These are phyloP conservation scores for Epinephelus moara DNA, from an alignment of 2,113 vertebrate species.

Conservation along the genomic window DNA sequence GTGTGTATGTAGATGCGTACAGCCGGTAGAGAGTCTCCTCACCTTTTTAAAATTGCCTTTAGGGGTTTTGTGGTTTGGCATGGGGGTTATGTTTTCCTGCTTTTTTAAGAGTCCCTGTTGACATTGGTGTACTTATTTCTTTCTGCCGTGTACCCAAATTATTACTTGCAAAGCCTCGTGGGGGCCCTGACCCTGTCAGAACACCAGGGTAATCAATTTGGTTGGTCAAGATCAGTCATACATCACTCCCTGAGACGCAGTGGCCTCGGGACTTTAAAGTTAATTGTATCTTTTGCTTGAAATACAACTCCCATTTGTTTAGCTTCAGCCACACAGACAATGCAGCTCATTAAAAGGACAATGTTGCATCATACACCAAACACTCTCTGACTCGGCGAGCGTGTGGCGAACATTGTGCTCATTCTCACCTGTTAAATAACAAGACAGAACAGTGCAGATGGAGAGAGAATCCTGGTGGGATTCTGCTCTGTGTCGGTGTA, in stretches of 20 bases:
- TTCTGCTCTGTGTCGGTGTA: no score
- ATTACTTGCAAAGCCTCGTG: background rate
- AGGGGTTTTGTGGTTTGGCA: conserved; percentile 39
- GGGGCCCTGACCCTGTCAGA: conserved; percentile 10
- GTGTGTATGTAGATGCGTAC: background rate
- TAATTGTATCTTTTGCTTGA: no score
- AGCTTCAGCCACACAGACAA: no score
- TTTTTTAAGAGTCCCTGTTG: conserved; percentile 2
- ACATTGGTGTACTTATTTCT: background rate
- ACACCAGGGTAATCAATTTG: background rate
- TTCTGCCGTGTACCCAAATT: background rate
- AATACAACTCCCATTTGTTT: no score
- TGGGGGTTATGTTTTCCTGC: background rate
- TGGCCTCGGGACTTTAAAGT: background rate
- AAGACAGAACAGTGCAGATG: no score
- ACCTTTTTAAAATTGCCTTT: conserved; percentile 17
- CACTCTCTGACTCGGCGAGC: no score
- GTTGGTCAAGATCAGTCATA: background rate
- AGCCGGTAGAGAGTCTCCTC: background rate
- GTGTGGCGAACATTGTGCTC: no score
- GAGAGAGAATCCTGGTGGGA: no score
- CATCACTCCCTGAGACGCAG: background rate
- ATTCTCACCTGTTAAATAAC: no score
- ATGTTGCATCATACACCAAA: no score
- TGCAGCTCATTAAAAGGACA: no score